Percentiles rank a stretch among this genome's conserved stretches.
phyloP scores from a whole-genome alignment of 2,888 invertebrate species.

The Aspidiotus destructor region DNA sequence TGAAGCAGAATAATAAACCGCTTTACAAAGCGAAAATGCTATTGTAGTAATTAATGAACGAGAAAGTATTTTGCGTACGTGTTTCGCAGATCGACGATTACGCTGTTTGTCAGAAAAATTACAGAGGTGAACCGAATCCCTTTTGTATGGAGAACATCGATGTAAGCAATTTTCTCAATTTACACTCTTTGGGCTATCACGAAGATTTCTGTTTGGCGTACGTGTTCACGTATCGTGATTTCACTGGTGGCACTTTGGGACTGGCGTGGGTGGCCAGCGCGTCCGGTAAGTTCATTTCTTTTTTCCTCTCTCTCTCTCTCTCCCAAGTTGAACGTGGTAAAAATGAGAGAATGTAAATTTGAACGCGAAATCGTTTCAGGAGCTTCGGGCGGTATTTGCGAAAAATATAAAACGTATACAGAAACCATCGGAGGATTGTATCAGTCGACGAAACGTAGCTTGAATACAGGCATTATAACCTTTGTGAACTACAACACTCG shows the following conservation, averaged over 20 bases:
- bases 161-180: slow-evolving; percentile 95
- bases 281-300: slow-evolving; percentile 34
- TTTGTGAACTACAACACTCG: slow-evolving; percentile 96
- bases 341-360: neutral
- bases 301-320: slow-evolving; percentile 3
- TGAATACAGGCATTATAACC: slow-evolving; percentile 98
- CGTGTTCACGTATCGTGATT: slow-evolving; percentile 95
- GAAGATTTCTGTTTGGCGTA: slow-evolving; percentile 99
- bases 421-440: slow-evolving; percentile 91
- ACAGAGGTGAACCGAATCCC: slow-evolving; percentile 62
- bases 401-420: slow-evolving; percentile 93
- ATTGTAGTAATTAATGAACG: no score
- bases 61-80: no score
- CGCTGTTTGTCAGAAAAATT: slow-evolving; percentile 56
- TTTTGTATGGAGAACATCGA: slow-evolving; percentile 97
- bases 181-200: slow-evolving; percentile 94
- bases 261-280: slow-evolving; percentile 89
- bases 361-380: slow-evolving; percentile 46
- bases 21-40: no score
- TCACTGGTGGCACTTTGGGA: slow-evolving; percentile 94
- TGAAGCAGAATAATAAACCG: no score
- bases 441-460: slow-evolving; percentile 83
- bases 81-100: slow-evolving; percentile 80
- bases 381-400: slow-evolving; percentile 97
- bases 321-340: neutral